Evolutionary conservation across 2,113 vertebrate species (phyloP).

Genomic region (Xenotilapia caudafasciata): DNA sequence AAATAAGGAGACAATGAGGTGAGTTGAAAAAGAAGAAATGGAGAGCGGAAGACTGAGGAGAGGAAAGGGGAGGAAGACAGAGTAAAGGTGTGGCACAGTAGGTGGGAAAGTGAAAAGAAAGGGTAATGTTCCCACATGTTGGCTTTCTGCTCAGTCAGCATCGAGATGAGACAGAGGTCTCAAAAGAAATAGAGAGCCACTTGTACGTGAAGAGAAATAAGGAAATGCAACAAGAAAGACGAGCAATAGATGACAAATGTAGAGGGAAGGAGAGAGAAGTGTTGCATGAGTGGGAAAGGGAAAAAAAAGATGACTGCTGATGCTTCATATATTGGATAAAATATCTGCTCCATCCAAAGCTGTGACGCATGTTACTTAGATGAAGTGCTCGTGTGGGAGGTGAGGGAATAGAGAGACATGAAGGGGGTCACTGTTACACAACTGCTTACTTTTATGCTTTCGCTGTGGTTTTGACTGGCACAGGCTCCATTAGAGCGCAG

Average conservation of each 20-base stretch:
- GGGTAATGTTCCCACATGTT: background rate
- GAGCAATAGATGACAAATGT: background rate
- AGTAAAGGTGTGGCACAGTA: background rate
- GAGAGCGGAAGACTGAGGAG: background rate
- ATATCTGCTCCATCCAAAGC: background rate
- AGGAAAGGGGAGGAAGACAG: background rate
- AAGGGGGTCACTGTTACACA: constrained; percentile 1
- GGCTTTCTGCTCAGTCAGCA: constrained; percentile 1
- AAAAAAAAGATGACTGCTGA: background rate
- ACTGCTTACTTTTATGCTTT: background rate
- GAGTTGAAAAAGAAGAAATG: background rate
- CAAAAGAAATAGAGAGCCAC: background rate
- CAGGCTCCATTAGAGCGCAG: background rate
- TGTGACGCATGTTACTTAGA: constrained; percentile 6
- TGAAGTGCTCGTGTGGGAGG: constrained; percentile 4
- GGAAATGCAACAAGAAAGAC: background rate
- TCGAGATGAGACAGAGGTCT: background rate
- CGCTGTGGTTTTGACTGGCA: background rate
- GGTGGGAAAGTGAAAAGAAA: background rate
- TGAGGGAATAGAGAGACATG: background rate
- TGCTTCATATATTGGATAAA: background rate
- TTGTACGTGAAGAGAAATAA: background rate
- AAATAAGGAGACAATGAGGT: background rate
- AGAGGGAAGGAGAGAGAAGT: background rate
- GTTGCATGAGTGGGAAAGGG: background rate